A percentile compares a stretch with the other conserved stretches of the same genome.
Evolutionary conservation across 1,140 invertebrate species (phyloP).

Genomic region (Ganaspis sp.): DNA sequence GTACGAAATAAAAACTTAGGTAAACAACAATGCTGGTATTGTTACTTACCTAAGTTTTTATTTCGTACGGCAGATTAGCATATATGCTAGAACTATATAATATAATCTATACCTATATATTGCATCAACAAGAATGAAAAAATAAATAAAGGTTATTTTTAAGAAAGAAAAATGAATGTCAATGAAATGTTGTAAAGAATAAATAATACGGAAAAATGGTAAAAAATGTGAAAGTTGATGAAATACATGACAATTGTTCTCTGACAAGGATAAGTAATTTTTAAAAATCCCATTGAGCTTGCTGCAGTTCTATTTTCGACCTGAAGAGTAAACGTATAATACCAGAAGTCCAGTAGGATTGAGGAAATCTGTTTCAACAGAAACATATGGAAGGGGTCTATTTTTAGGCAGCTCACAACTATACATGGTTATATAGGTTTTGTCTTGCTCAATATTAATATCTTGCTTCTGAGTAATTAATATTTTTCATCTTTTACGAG

Average conservation of each 20-base stretch:
- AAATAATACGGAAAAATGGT: no score
- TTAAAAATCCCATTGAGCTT: slow-evolving; percentile 1
- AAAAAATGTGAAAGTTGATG: no score
- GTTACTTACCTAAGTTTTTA: no score
- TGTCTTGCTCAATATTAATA: slow-evolving; percentile 56
- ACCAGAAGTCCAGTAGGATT: slow-evolving; percentile 11
- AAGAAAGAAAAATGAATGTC: no score
- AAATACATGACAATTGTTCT: background rate
- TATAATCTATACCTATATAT: no score
- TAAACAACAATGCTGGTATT: no score
- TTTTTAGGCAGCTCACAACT: slow-evolving; percentile 68
- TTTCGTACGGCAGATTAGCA: no score
- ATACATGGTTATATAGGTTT: slow-evolving; percentile 71
- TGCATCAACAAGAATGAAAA: no score
- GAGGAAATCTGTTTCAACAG: slow-evolving; percentile 25
- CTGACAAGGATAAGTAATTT: background rate
- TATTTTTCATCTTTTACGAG: background rate
- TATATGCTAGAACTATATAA: no score
- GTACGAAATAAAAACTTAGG: no score
- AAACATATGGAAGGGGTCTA: slow-evolving; percentile 32
- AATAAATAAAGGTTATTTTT: no score
- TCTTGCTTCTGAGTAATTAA: background rate
- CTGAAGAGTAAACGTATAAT: slow-evolving; percentile 6
- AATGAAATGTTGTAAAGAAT: no score
- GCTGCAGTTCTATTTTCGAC: slow-evolving; percentile 9